Percentiles rank a stretch among this genome's conserved stretches.
These are phyloP conservation scores for Drosophila kambysellisi DNA, from an alignment of 2,888 invertebrate species.

Conservation along the genomic window DNA sequence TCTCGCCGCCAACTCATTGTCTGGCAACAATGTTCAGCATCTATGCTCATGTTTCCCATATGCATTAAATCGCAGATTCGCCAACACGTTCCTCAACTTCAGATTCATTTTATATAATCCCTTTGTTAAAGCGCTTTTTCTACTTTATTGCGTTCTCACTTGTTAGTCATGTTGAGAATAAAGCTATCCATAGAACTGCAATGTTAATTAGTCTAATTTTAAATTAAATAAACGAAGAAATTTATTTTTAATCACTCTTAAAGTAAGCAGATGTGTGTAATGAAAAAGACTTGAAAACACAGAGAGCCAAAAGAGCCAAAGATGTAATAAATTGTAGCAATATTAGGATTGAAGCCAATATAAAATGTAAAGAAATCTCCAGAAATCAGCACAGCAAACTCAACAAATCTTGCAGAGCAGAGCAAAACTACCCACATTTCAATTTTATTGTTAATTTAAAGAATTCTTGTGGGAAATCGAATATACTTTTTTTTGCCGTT, in stretches of 20 bases:
- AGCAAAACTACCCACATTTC: not conserved
- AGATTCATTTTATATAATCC: not conserved
- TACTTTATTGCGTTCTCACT: no score
- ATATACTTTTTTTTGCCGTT: slow-evolving; percentile 8
- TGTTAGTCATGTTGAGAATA: no score
- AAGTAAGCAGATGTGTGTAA: not conserved
- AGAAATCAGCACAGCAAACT: not conserved
- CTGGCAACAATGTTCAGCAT: slow-evolving; percentile 62
- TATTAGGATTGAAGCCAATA: not conserved
- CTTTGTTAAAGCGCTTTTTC: not conserved
- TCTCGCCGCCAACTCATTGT: slow-evolving; percentile 4
- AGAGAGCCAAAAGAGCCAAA: not conserved
- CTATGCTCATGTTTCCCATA: slow-evolving; percentile 65
- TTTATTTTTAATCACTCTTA: not conserved
- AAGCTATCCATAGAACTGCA: no score
- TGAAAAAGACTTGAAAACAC: not conserved
- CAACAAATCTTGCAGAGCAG: not conserved
- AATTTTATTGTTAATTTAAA: not conserved
- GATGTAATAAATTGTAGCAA: rapidly evolving
- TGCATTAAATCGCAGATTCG: slow-evolving; percentile 58
- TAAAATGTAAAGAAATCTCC: no score
- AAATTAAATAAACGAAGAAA: not conserved
- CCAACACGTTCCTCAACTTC: slow-evolving; percentile 31
- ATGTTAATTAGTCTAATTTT: not conserved
- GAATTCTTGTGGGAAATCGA: slow-evolving; percentile 37